Base-by-base conservation (phyloP, 2,113 vertebrate species). In the Nesospiza acunhae region DNA sequence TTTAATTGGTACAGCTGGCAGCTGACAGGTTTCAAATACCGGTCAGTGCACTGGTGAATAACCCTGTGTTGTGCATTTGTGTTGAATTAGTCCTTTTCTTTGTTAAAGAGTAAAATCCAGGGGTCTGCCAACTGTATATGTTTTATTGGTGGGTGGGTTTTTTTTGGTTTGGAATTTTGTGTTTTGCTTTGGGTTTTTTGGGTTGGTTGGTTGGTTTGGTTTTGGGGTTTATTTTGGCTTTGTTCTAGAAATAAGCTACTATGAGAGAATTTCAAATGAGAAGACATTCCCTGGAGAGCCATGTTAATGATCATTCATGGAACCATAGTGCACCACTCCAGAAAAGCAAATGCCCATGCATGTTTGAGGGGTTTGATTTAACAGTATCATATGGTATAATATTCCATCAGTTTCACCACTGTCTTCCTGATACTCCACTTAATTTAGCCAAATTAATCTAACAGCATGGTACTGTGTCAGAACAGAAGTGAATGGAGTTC, bases 1-100 rank as follows among this genome's bases (percentile, higher is more conserved):
- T 92, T 89, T 92, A 96, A 91, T 91, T 89, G 76, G 59, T 69
- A 86, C 88, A 88, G 42, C 55, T 77, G 86, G 55, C 64, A 92
- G 49, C 33, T 59, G 83, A 28, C 68, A 86, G 30, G 39, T 87
- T 50, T 84, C 80, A 70, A 33, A 49, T 63, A 42, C 26, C 14
- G 24, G 64, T 87, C 80, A 78, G 69, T 28, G n/a, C 60, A 19
- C 59, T n/a, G 30, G 56, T 12, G 12, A 92, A 59, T 87, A 70
- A 67, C 46, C 22, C 41, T 3, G 5, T 55, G 58, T 11, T 72
- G 50, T 58, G 47, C 8, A 20, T 66, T 92, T 84, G 37, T 17
- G 90, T 82, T 77, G 33, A 60, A 68, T 73, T 30, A 24, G 68
- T 66, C 16, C 17, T 80, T 82, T 72, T 39, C 35, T 86, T 84